These are phyloP conservation scores for Macrophya alboannulata DNA, from an alignment of 2,888 invertebrate species.

Conservation along the genomic window DNA sequence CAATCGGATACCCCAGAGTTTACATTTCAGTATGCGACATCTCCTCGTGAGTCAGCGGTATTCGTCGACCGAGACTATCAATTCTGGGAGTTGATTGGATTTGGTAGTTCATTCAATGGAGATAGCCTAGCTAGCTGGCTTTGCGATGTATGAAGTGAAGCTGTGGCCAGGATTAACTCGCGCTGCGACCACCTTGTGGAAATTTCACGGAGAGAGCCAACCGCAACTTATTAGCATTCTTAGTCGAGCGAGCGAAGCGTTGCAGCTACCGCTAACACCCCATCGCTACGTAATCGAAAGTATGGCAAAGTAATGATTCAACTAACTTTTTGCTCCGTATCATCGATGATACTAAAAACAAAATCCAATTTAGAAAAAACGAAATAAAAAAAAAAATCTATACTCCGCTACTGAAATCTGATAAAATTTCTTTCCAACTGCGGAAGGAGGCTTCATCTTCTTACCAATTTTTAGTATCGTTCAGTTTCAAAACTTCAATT, in stretches of 20 bases:
- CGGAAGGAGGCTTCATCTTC: background rate
- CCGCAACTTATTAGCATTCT: slow-evolving; percentile 54
- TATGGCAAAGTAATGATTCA: slow-evolving; percentile 22
- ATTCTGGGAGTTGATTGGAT: slow-evolving; percentile 55
- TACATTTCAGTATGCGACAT: slow-evolving; percentile 51
- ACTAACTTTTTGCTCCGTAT: slow-evolving; percentile 11
- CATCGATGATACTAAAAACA: slow-evolving; percentile 14
- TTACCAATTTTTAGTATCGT: background rate
- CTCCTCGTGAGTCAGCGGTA: slow-evolving; percentile 56
- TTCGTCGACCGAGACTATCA: slow-evolving; percentile 27
- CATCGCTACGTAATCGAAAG: slow-evolving; percentile 45
- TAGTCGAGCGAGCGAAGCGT: slow-evolving; percentile 47
- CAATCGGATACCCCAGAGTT: slow-evolving; percentile 32
- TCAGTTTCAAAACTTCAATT: background rate
- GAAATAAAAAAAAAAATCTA: background rate
- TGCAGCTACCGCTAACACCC: slow-evolving; percentile 40
- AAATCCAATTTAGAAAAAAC: background rate
- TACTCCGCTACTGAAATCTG: background rate
- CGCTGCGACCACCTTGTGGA: slow-evolving; percentile 29
- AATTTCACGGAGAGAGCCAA: slow-evolving; percentile 49
- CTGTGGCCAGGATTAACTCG: slow-evolving; percentile 14
- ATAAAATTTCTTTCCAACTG: background rate
- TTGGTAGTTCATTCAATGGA: slow-evolving; percentile 47
- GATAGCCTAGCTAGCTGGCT: background rate
- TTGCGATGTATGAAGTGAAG: slow-evolving; percentile 30